A percentile compares a stretch with the other conserved stretches of the same genome.
Evolutionary conservation across 1,140 invertebrate genomes (phyloP).

Genomic region (Meteorus sp.): DNA sequence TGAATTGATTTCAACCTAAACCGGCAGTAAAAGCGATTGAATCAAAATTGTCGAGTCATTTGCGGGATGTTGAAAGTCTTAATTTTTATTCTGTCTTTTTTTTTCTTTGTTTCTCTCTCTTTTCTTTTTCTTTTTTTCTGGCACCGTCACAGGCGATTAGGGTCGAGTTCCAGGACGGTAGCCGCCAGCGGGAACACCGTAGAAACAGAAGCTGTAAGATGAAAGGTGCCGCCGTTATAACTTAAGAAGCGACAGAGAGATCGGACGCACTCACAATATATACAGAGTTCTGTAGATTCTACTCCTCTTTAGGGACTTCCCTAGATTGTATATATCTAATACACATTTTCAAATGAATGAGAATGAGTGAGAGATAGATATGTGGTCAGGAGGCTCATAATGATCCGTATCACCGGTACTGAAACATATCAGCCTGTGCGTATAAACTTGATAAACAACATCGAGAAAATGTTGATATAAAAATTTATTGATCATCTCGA

Average conservation of each 20-base stretch:
- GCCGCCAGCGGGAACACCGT: constrained; percentile 52
- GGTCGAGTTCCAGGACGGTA: constrained; percentile 52
- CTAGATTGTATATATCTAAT: too few species aligned
- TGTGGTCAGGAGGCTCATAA: too few species aligned
- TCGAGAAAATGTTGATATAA: too few species aligned
- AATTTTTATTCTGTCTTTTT: neutral
- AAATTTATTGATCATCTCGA: too few species aligned
- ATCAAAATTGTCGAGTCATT: constrained; percentile 30
- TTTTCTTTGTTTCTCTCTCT: constrained; percentile 7
- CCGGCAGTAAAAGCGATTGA: constrained; percentile 42
- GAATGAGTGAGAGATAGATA: too few species aligned
- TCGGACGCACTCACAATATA: neutral
- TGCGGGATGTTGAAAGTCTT: constrained; percentile 3
- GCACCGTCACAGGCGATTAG: constrained; percentile 46
- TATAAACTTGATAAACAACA: too few species aligned
- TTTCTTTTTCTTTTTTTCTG: constrained; percentile 1
- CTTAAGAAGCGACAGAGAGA: neutral
- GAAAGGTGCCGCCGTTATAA: constrained; percentile 46
- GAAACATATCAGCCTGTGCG: too few species aligned
- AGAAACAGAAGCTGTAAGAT: constrained; percentile 54
- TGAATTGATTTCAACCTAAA: neutral
- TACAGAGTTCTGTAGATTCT: neutral
- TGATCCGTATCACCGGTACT: too few species aligned
- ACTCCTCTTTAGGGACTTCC: too few species aligned
- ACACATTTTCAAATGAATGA: too few species aligned